Evolutionary conservation across 2,888 invertebrate species (phyloP), one percentile per base, ranked within the genome.

Genomic region (Noctua janthe): DNA sequence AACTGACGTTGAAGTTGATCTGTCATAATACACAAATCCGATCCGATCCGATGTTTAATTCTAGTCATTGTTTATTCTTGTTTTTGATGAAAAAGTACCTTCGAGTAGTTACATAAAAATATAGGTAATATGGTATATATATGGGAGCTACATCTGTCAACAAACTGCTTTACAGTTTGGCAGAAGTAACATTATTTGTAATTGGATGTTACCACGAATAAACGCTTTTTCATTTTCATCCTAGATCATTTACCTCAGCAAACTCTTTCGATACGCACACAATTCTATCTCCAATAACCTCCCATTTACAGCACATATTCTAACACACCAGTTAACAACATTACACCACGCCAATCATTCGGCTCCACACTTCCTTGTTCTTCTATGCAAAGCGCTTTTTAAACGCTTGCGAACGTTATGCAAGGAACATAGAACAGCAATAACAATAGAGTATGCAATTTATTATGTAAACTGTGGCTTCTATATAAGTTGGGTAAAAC

Each of bases 391-490:
- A 88, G 75, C 79, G 83, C 43, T 85, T 87, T 87, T 85, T 89
- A 88, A 89, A 87, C 85, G 87, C 51, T 35, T 51, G 74, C 23
- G 67, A 88, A 78, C 64, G 69, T 88, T 89, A 80, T 49, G 82
- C 75, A 89, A 88, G 70, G 64, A 56, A 13, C 71, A n/a, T 51
- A 70, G 83, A 69, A 39, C 51, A 72, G 74, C 83, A 78, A 76
- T 77, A 83, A 87, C 83, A 88, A 89, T 88, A 85, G 75, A 23
- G 62, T 80, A 81, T 81, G 85, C 81, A 81, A 81, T 81, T 87
- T 66, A 66, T 89, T 89, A 82, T 82, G 73, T 77, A 87, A 87
- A 77, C 54, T 49, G n/a, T 15, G 66, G 23, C 62, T 56, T 56
- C 72, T 70, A n/a, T 74, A 85, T 79, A 72, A 74, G 43, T 78